Base-by-base conservation (phyloP, 2,888 invertebrate species). In the Pyrochroa serraticornis region DNA sequence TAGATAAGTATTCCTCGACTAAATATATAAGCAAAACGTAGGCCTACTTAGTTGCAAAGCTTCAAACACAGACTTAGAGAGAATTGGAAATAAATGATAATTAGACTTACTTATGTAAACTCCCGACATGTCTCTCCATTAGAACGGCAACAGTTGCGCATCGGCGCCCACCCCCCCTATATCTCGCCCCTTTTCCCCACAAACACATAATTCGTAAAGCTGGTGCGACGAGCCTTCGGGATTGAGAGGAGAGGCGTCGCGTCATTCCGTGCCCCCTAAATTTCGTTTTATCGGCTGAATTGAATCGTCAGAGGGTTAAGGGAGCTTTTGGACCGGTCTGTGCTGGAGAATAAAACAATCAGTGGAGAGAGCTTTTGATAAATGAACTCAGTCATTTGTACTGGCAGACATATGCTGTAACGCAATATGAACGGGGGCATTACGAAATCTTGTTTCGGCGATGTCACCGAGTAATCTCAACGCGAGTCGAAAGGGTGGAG, bases 261-360 rank as follows among this genome's bases (percentile, higher is more conserved):
- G 8, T 33, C 34, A 33, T 33, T 33, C 34, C 7, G 8, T 7
- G 7, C 7, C 6, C n/a, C 36, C n/a, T 35, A n/a, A 35, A 52
- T 52, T 52, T 52, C 30, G 36, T 33, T 51, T 52, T 45, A 45
- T 54, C 54, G 47, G 47, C 36, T 54, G 39, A 54, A 54, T 54
- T 54, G 54, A 45, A 41, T 54, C 46, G 54, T 46, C 47, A 41
- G 31, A 47, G 39, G 35, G 39, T 55, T 48, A 45, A 55, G 34
- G 31, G 54, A 60, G 38, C 46, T 49, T 58, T 52, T 47, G 64
- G 62, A 59, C 62, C 64, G 65, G 66, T 56, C 65, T 60, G 65
- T 68, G 60, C 65, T 60, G 63, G 60, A 68, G 62, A 55, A 63
- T 63, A 66, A 66, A 68, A 68, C 65, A 68, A 66, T 67, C 66